Base-by-base conservation (phyloP, 2,888 invertebrate genomes). In the Pseudoips prasinana region DNA sequence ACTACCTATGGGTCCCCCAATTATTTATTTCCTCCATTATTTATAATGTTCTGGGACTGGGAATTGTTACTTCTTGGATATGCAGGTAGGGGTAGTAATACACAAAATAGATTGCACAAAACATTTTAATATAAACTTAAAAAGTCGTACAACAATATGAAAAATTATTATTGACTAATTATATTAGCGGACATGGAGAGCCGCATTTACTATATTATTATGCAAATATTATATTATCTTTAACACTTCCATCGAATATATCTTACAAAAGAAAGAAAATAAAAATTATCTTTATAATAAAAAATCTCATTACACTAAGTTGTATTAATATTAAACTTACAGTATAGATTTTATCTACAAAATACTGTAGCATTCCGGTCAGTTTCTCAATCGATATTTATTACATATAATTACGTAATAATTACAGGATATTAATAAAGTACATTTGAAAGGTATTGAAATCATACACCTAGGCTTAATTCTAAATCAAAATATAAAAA, bases 61-160 rank as follows among this genome's bases (percentile, higher is more conserved):
- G 8, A 18, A 8, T 10, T 7, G 8, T 22, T 9, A 23, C 20
- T 9, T 31, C 10, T 23, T 14, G n/a, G n/a, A n/a, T n/a, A n/a
- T n/a, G 8, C 3, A 17, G 37, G 30, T 31, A 35, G 39, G 31
- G 37, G 26, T 29, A 38, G 48, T 53, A 65, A 77, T 50, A 71
- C 64, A 64, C 65, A 76, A 68, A 81, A 55, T 85, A 88, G 91
- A 92, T 92, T 93, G 92, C 93, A 93, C 92, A 93, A 93, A 91
- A 93, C 92, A 92, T 93, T 93, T 93, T 93, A 93, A 93, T 93
- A 93, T 93, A 93, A 93, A 94, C 93, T 93, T 93, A 93, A 93
- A 93, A 93, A 93, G 91, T 89, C 92, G 92, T 93, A 93, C 93
- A 93, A 93, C 93, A 93, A 93, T 93, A 93, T 93, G 93, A 93